Conservation (phyloP, 2,888 invertebrate species). For the Apoda limacodes region DNA sequence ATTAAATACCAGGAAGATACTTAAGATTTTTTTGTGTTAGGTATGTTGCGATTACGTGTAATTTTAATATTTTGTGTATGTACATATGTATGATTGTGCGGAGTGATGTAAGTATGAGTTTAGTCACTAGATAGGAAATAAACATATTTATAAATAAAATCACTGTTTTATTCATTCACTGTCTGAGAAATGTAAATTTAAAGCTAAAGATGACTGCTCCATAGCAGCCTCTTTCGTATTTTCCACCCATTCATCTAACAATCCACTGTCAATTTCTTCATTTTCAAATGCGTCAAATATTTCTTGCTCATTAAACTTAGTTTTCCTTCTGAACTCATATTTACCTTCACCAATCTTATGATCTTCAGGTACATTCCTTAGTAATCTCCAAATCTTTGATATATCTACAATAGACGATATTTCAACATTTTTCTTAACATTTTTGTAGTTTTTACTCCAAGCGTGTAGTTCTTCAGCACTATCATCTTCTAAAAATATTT, state of each 20-base stretch:
- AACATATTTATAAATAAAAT: slow-evolving; percentile 42
- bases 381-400: slow-evolving; percentile 32
- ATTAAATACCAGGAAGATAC: no score
- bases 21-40: no score
- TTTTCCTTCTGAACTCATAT: slow-evolving; percentile 13
- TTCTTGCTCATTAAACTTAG: slow-evolving; percentile 38
- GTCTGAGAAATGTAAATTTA: slow-evolving; percentile 22
- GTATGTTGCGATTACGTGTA: slow-evolving; percentile 29
- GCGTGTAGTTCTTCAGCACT: slow-evolving; percentile 33
- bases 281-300: slow-evolving; percentile 37
- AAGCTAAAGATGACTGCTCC: slow-evolving; percentile 15
- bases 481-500: slow-evolving; percentile 39
- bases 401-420: slow-evolving; percentile 38
- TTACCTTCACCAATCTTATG: slow-evolving; percentile 27
- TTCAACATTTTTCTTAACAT: slow-evolving; percentile 29
- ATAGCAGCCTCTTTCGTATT: slow-evolving; percentile 16
- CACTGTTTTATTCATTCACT: slow-evolving; percentile 33
- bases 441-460: slow-evolving; percentile 38
- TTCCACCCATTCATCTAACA: slow-evolving; percentile 43
- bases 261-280: slow-evolving; percentile 38
- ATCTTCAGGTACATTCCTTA: slow-evolving; percentile 37
- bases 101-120: slow-evolving; percentile 33
- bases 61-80: slow-evolving; percentile 32
- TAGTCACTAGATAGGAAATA: slow-evolving; percentile 57
- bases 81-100: slow-evolving; percentile 26